These are phyloP conservation scores for Saccopteryx leptura DNA, from an alignment of 2,113 vertebrate species.

Conservation along the genomic window DNA sequence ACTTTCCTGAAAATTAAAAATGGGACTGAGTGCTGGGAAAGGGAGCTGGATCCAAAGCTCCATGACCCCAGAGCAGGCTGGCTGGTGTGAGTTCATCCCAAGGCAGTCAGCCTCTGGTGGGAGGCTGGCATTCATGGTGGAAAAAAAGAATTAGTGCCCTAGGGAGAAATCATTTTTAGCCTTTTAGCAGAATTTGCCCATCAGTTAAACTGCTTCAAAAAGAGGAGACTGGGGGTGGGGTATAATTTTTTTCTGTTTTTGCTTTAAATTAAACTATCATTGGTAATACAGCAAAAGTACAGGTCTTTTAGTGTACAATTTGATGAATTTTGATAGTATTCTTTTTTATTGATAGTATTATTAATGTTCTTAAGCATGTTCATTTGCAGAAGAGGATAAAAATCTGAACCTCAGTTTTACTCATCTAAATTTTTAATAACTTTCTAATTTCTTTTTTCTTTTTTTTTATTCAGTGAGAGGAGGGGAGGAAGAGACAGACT, in stretches of 20 bases:
- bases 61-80: slow-evolving; percentile 25
- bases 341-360: not conserved
- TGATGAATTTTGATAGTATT: not conserved
- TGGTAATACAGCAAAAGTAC: slow-evolving; percentile 39
- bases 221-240: not conserved
- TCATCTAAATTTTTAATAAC: slow-evolving; percentile 13
- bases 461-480: too few relatives aligned
- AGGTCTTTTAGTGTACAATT: not conserved
- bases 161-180: slow-evolving; percentile 56
- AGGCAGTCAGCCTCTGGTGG: not conserved
- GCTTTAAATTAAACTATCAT: not conserved
- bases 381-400: not conserved
- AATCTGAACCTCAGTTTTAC: not conserved
- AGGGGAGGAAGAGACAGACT: too few relatives aligned
- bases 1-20: slow-evolving; percentile 77
- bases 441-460: not conserved
- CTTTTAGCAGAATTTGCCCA: slow-evolving; percentile 37
- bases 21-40: slow-evolving; percentile 70
- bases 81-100: slow-evolving; percentile 55
- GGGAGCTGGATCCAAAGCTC: slow-evolving; percentile 43
- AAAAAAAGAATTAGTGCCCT: slow-evolving; percentile 35
- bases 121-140: slow-evolving; percentile 58
- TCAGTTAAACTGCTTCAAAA: slow-evolving; percentile 28
- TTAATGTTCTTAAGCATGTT: not conserved
- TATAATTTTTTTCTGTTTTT: slow-evolving; percentile 20